Base-by-base conservation (phyloP, 1,140 invertebrate species). In the Asbolus verrucosus region DNA sequence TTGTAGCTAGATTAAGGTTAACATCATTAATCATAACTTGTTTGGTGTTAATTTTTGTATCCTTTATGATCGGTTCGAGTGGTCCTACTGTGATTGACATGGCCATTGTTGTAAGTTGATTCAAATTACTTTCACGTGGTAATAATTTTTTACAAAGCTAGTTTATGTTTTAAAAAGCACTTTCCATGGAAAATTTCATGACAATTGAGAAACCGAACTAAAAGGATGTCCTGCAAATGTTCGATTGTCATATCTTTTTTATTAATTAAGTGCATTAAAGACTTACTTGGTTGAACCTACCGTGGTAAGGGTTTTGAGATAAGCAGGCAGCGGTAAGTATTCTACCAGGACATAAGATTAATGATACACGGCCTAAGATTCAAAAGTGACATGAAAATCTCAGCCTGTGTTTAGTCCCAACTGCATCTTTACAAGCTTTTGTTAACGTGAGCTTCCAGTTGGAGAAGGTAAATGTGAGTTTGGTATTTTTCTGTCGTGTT, bases 351-450 rank as follows among this genome's bases (percentile, higher is more conserved):
- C 72, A 33, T 33, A 78, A 78, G 77, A 78, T 78, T 78, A 77
- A 78, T 78, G 77, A 77, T 77, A 66, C 67, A 66, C 73, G 71
- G 72, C 67, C 73, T 61, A 75, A 77, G 70, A 74, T 75, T 77
- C 74, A 74, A 75, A 78, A 77, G 76, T 77, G 77, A 78, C 77
- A 78, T 69, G 76, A 75, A 78, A 78, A 77, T 78, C 77, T 78
- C 72, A 73, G 73, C 67, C 73, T 70, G 72, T 70, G 73, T 67
- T 70, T 75, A 50, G 59, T 59, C 75, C 70, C 69, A 68, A 70
- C 72, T 73, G 73, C 73, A 77, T 76, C 73, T 73, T 73, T 72
- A 71, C 67, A 36, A 67, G 69, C 73, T 77, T 77, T 76, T 75
- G 74, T 75, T 69, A 21, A 54, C 19, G 46, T 54, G 46, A 27